Percentiles rank a stretch among this genome's conserved stretches.
Evolutionary conservation across 2,888 invertebrate genomes (phyloP).

Genomic region (Drosophila mimica): DNA sequence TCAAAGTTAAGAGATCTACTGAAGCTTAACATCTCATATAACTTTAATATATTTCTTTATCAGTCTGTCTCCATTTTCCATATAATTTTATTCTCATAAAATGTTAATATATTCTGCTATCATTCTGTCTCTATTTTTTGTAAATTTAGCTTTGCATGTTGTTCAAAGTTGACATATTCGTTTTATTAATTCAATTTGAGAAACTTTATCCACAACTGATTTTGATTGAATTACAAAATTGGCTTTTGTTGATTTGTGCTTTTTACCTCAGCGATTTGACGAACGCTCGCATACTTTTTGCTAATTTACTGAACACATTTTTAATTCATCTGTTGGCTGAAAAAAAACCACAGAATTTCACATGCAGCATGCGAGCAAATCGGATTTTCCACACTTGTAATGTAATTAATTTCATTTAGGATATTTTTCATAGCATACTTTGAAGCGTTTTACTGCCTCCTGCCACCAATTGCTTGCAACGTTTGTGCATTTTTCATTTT

Average conservation of each 20-base stretch:
- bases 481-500: constrained; percentile 56
- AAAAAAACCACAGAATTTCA: constrained; percentile 14
- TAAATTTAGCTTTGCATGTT: background rate
- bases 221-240: constrained; percentile 51
- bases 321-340: constrained; percentile 23
- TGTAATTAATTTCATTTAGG: constrained; percentile 62
- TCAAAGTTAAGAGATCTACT: background rate
- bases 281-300: constrained; percentile 34
- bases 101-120: background rate
- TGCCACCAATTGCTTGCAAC: constrained; percentile 25
- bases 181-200: constrained; percentile 42
- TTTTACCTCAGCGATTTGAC: constrained; percentile 24
- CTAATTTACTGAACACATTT: constrained; percentile 34
- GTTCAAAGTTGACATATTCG: constrained; percentile 18
- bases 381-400: constrained; percentile 35
- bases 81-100: too few relatives aligned
- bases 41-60: background rate
- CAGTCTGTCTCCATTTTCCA: background rate
- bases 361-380: constrained; percentile 12
- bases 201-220: constrained; percentile 16
- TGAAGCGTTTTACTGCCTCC: constrained; percentile 9
- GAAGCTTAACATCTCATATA: too few relatives aligned
- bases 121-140: background rate
- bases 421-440: constrained; percentile 37
- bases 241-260: background rate